Conservation (phyloP, 2,888 invertebrate genomes). For the Tenthredo distinguenda region DNA sequence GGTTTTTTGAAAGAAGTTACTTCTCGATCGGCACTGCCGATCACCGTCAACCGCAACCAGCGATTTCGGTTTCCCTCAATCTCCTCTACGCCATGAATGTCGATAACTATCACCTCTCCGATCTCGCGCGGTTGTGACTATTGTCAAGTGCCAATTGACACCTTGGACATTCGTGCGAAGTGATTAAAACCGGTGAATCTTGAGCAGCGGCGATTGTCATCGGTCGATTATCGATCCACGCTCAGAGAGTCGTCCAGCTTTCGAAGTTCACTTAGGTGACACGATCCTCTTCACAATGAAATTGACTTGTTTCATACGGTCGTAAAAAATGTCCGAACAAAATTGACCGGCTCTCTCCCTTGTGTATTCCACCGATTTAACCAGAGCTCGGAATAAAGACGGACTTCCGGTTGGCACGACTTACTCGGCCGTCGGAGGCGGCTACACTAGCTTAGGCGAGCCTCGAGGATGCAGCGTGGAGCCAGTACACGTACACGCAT, state of each 20-base stretch:
- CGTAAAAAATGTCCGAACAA: not conserved
- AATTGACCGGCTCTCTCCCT: constrained; percentile 3
- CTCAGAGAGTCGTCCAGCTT: not conserved
- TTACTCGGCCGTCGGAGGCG: constrained; percentile 38
- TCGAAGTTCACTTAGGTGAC: not conserved
- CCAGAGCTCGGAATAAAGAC: not conserved
- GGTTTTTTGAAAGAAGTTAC: not conserved
- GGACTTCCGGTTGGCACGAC: constrained; percentile 42
- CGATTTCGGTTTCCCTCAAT: not conserved
- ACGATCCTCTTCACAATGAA: not conserved
- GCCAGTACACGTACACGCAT: constrained; percentile 63
- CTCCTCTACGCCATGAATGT: not conserved
- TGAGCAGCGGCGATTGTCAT: not conserved
- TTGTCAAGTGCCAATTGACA: constrained; percentile 7
- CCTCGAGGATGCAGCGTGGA: constrained; percentile 74
- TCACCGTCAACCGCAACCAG: not conserved
- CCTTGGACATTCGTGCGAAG: not conserved
- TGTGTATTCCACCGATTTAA: not conserved
- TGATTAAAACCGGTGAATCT: not conserved
- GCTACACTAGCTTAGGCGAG: constrained; percentile 54
- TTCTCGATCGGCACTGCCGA: not conserved
- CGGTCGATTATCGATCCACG: constrained; percentile 6
- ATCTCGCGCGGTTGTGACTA: not conserved
- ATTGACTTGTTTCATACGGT: not conserved
- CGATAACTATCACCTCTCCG: not conserved